These are phyloP conservation scores for Muscicapa adusta DNA, from an alignment of 2,113 vertebrate genomes.

Conservation along the genomic window DNA sequence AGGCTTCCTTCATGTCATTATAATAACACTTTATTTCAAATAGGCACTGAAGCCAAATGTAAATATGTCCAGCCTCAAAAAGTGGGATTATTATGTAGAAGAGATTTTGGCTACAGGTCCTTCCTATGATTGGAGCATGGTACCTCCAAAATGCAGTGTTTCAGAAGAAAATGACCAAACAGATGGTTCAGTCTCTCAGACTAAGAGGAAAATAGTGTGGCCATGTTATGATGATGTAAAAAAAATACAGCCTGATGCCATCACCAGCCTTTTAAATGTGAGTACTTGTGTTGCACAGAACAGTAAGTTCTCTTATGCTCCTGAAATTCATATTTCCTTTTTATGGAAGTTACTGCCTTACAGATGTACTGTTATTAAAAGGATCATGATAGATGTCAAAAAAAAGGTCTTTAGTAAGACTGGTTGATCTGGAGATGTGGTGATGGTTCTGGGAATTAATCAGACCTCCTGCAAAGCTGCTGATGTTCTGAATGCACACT, in stretches of 20 bases:
- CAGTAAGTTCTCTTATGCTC: not conserved
- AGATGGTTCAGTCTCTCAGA: constrained; percentile 67
- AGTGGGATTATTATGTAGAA: constrained; percentile 93
- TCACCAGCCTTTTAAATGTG: constrained; percentile 90
- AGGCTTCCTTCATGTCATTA: not conserved
- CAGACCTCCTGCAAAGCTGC: not conserved
- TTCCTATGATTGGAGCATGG: constrained; percentile 89
- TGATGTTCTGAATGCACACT: not conserved
- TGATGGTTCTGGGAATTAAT: not conserved
- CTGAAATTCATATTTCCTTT: not conserved
- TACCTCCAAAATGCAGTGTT: constrained; percentile 67
- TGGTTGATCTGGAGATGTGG: not conserved
- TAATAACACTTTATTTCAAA: constrained; percentile 45
- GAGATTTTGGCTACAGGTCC: constrained; percentile 92
- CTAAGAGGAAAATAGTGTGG: constrained; percentile 91
- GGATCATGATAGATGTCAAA: not conserved
- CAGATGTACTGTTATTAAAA: not conserved
- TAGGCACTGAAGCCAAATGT: constrained; percentile 86
- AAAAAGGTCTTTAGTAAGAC: not conserved
- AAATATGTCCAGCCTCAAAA: constrained; percentile 86
- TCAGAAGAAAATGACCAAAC: constrained; percentile 75
- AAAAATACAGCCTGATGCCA: constrained; percentile 87
- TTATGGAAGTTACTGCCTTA: not conserved
- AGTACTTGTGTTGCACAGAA: constrained; percentile 45
- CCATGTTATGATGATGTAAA: constrained; percentile 90